Conservation (phyloP, 53 echinoderm and acorn worm species). For the Paracentrotus lividus region DNA sequence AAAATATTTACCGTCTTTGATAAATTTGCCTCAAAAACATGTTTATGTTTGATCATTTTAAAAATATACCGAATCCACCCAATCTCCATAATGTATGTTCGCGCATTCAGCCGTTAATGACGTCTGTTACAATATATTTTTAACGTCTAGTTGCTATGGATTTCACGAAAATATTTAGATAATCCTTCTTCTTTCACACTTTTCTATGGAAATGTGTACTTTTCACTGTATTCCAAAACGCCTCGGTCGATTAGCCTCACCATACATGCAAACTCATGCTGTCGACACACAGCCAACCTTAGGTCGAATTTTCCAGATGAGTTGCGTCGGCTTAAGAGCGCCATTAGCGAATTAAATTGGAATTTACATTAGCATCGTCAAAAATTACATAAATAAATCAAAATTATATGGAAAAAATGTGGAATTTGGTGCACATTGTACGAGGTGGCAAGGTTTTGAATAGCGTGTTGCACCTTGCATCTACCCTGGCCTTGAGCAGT, state of each 20-base stretch:
- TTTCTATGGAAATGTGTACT: background rate
- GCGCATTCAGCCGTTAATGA: constrained; percentile 22
- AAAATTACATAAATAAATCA: background rate
- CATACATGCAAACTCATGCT: constrained; percentile 30
- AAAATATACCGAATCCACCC: background rate
- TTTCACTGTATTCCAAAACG: background rate
- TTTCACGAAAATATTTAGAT: constrained; percentile 6
- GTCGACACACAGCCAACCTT: background rate
- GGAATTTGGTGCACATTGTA: constrained; percentile 9
- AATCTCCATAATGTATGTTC: background rate
- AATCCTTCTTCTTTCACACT: background rate
- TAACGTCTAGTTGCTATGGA: background rate
- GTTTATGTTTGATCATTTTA: background rate
- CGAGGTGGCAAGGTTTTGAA: background rate
- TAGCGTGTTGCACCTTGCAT: background rate
- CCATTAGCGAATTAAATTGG: background rate
- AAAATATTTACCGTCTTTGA: constrained; percentile 11
- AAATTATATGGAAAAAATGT: background rate
- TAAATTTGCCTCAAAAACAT: constrained; percentile 29
- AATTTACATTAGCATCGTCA: background rate
- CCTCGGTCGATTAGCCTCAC: background rate
- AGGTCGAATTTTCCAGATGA: constrained; percentile 20
- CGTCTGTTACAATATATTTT: background rate
- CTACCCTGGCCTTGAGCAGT: constrained; percentile 32
- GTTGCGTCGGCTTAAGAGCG: background rate